These are phyloP conservation scores for Proterorhinus semilunaris DNA, from an alignment of 2,113 vertebrate species.

Conservation along the genomic window DNA sequence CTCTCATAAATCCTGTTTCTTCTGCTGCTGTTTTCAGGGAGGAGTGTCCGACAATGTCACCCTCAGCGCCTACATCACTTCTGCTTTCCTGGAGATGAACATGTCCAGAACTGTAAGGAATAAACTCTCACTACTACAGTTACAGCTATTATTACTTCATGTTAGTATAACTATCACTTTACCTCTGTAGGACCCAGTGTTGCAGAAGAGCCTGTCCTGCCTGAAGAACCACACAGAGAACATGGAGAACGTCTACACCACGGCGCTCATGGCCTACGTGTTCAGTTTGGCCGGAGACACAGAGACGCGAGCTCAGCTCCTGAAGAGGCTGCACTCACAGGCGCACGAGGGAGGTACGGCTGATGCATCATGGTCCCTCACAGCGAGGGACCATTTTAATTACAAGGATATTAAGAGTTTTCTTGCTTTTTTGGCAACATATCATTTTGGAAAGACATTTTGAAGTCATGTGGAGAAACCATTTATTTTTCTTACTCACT, in stretches of 20 bases:
- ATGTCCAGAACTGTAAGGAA: background rate
- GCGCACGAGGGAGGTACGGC: constrained; percentile 42
- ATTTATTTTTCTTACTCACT: too few relatives aligned
- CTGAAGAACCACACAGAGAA: constrained; percentile 50
- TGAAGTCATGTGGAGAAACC: too few relatives aligned
- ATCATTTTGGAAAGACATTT: too few relatives aligned
- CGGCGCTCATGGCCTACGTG: constrained; percentile 83
- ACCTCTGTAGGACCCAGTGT: constrained; percentile 26
- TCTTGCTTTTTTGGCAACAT: too few relatives aligned
- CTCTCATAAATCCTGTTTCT: too few relatives aligned
- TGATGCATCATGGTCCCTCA: background rate
- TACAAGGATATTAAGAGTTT: too few relatives aligned
- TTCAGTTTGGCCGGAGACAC: constrained; percentile 80
- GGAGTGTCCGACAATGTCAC: constrained; percentile 80
- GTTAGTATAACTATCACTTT: too few relatives aligned
- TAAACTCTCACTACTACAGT: background rate
- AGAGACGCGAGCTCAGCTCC: constrained; percentile 57
- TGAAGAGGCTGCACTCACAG: constrained; percentile 48
- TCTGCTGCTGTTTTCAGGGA: constrained; percentile 62
- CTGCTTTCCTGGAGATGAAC: constrained; percentile 2
- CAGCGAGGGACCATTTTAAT: too few relatives aligned
- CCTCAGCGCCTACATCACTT: constrained; percentile 63
- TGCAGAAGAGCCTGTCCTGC: constrained; percentile 76
- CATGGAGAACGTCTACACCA: constrained; percentile 73
- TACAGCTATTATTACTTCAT: background rate